Evolutionary conservation across 2,888 invertebrate species (phyloP).

Genomic region (Pherbina coryleti): DNA sequence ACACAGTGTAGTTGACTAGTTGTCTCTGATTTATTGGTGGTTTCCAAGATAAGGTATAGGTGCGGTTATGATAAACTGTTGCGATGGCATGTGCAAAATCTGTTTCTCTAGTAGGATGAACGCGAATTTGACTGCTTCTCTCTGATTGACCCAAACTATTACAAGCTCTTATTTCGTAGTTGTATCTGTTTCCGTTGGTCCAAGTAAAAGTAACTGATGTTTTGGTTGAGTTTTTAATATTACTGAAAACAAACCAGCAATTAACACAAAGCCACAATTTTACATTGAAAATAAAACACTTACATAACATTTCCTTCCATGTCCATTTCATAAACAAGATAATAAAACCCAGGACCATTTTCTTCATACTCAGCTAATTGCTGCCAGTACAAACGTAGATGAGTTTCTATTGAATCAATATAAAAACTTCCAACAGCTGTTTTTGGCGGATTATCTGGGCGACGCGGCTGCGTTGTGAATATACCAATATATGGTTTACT

Average conservation of each 20-base stretch:
- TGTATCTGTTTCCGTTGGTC: conserved; percentile 17
- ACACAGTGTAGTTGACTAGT: conserved; percentile 80
- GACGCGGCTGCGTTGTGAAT: conserved; percentile 71
- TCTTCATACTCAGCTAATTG: conserved; percentile 76
- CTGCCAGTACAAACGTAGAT: conserved; percentile 84
- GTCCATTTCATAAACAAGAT: conserved; percentile 71
- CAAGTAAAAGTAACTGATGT: conserved; percentile 45
- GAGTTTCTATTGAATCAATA: conserved; percentile 72
- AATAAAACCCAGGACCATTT: conserved; percentile 81
- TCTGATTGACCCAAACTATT: conserved; percentile 47
- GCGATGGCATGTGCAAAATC: conserved; percentile 73
- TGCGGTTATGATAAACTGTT: conserved; percentile 78
- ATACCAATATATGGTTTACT: conserved; percentile 75
- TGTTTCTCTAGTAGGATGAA: conserved; percentile 35
- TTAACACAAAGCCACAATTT: conserved; percentile 4
- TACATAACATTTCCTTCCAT: conserved; percentile 49
- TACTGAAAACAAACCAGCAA: conserved; percentile 32
- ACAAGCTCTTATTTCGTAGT: conserved; percentile 45
- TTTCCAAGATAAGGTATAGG: conserved; percentile 81
- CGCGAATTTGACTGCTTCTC: conserved; percentile 41
- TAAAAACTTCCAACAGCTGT: conserved; percentile 81
- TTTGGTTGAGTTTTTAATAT: conserved; percentile 33
- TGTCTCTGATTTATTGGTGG: conserved; percentile 67
- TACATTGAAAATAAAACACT: conserved; percentile 29
- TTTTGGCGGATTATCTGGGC: conserved; percentile 77